Evolutionary conservation across 2,888 invertebrate genomes (phyloP).

Genomic region (Chorisops tibialis): DNA sequence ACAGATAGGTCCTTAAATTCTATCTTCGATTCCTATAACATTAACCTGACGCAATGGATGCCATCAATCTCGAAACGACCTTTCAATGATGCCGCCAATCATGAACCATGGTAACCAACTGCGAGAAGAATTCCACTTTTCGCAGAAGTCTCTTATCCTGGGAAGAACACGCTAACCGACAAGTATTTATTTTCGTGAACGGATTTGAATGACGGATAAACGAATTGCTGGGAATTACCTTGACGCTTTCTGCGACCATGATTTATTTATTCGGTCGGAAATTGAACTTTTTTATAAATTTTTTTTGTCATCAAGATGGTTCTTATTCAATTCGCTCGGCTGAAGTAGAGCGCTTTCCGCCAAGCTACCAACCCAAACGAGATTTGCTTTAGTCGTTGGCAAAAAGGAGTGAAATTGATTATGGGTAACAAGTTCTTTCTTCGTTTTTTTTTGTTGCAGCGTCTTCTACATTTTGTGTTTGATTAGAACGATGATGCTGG

Average conservation of each 20-base stretch:
- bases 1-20: too few relatives aligned
- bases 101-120: too few relatives aligned
- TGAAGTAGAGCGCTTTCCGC: background rate
- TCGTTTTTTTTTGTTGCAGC: background rate
- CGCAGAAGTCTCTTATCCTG: too few relatives aligned
- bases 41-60: too few relatives aligned
- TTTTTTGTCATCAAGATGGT: conserved; percentile 3
- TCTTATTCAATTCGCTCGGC: conserved; percentile 17
- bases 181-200: conserved; percentile 30
- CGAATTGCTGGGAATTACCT: conserved; percentile 27
- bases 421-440: conserved; percentile 26
- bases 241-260: conserved; percentile 24
- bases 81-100: too few relatives aligned
- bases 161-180: conserved; percentile 13
- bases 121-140: too few relatives aligned
- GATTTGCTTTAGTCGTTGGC: background rate
- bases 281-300: conserved; percentile 32
- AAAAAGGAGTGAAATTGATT: conserved; percentile 25
- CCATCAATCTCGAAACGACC: too few relatives aligned
- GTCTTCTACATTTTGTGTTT: conserved; percentile 1
- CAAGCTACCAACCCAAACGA: background rate
- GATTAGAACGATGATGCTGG: background rate
- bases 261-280: conserved; percentile 38
- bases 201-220: conserved; percentile 32
- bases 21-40: too few relatives aligned